Conservation (phyloP, 1,140 invertebrate species). For the Euura saliciscinereae region DNA sequence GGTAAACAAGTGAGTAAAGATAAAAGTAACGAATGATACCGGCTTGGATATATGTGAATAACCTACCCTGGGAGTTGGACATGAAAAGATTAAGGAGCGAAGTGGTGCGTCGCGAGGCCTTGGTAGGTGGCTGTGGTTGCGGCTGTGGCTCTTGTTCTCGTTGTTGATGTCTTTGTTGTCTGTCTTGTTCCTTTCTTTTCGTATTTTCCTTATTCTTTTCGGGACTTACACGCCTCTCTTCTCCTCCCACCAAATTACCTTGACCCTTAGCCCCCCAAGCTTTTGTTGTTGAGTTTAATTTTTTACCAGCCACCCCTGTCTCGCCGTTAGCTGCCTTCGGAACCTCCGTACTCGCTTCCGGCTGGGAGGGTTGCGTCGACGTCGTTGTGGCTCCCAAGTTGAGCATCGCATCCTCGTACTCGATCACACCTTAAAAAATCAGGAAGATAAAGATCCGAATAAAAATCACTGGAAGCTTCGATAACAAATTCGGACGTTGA, state of each 20-base stretch:
- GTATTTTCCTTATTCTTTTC: slow-evolving; percentile 58
- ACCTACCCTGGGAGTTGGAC: slow-evolving; percentile 89
- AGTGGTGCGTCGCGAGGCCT: slow-evolving; percentile 89
- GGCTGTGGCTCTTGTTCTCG: slow-evolving; percentile 51
- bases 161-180: slow-evolving; percentile 35
- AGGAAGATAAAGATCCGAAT: too few species aligned
- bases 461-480: too few species aligned
- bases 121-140: slow-evolving; percentile 59
- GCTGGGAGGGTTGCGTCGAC: slow-evolving; percentile 41
- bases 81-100: slow-evolving; percentile 94
- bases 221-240: slow-evolving; percentile 42
- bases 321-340: slow-evolving; percentile 55
- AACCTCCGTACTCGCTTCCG: slow-evolving; percentile 37
- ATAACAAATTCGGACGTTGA: not conserved
- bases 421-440: slow-evolving; percentile 45
- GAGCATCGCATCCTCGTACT: slow-evolving; percentile 65
- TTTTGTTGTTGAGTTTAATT: slow-evolving; percentile 54
- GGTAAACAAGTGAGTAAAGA: not conserved
- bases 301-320: slow-evolving; percentile 59
- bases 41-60: slow-evolving; percentile 6
- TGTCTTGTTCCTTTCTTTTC: slow-evolving; percentile 21
- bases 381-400: slow-evolving; percentile 43
- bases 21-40: not conserved
- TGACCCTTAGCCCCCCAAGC: slow-evolving; percentile 51
- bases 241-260: slow-evolving; percentile 45